Percentiles rank a stretch among this genome's conserved stretches.
phyloP scores from a whole-genome alignment of 2,113 vertebrate species.

The Chionodraco myersi region DNA sequence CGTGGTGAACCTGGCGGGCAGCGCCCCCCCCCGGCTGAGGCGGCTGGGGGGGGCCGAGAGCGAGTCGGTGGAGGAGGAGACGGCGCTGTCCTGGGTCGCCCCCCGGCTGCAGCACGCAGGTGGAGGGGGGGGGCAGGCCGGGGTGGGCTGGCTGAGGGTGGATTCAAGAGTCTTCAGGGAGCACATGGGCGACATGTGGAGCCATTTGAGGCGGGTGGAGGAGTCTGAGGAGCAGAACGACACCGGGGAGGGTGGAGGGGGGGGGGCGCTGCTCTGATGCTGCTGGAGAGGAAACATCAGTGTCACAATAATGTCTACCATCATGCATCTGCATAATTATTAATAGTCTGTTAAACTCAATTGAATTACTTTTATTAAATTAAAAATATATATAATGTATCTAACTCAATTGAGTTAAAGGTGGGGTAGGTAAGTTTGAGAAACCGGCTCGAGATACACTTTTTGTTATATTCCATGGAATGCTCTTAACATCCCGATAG shows the following conservation, averaged over 20 bases:
- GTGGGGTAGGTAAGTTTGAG: no score
- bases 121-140: background rate
- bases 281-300: background rate
- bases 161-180: conserved; percentile 6
- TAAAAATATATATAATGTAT: no score
- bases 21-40: background rate
- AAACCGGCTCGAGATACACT: no score
- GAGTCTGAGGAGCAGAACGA: conserved; percentile 24
- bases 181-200: conserved; percentile 48
- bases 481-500: no score
- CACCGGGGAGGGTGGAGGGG: background rate
- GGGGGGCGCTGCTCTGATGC: background rate
- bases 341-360: no score
- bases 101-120: conserved; percentile 8
- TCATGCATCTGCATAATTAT: no score
- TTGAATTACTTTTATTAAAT: no score
- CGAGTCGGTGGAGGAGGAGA: conserved; percentile 73
- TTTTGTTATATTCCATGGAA: no score
- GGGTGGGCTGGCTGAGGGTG: accelerated
- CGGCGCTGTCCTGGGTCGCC: conserved; percentile 66
- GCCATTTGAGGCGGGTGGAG: conserved; percentile 44
- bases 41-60: accelerated
- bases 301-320: background rate
- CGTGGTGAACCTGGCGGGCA: conserved; percentile 54
- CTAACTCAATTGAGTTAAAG: no score